These are phyloP conservation scores for Mugil cephalus DNA, from an alignment of 2,113 vertebrate genomes.

Conservation along the genomic window DNA sequence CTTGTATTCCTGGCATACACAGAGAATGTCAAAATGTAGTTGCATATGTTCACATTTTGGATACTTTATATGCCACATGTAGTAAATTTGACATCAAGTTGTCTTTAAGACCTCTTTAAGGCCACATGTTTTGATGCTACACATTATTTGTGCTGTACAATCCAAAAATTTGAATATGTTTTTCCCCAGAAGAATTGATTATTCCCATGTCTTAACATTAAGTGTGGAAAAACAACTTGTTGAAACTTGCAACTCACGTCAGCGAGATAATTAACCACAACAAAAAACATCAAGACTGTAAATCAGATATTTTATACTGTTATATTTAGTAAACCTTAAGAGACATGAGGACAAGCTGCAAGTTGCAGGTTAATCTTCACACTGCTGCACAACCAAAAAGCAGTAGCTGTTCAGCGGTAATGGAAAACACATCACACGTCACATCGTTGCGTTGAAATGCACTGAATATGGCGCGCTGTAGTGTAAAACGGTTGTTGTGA, in stretches of 20 bases:
- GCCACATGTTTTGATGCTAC: too few relatives aligned
- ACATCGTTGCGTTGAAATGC: not conserved
- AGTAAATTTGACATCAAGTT: too few relatives aligned
- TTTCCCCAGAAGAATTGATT: not conserved
- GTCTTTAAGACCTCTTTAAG: too few relatives aligned
- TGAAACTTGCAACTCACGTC: not conserved
- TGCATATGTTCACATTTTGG: too few relatives aligned
- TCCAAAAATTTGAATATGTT: not conserved
- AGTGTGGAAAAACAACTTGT: not conserved
- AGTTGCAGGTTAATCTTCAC: constrained; percentile 8
- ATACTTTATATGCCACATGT: not conserved
- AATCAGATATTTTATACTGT: too few relatives aligned
- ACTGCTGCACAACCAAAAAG: not conserved
- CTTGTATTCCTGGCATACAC: too few relatives aligned
- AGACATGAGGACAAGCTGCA: not conserved
- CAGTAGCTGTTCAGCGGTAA: not conserved
- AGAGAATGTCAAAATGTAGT: too few relatives aligned
- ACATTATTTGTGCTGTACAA: not conserved
- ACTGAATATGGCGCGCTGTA: not conserved
- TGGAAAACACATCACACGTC: not conserved
- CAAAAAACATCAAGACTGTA: too few relatives aligned
- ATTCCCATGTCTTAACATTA: not conserved
- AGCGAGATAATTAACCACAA: not conserved
- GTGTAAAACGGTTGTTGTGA: not conserved
- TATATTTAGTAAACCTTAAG: too few relatives aligned